These are phyloP conservation scores for Geopemphigus sp. DNA, from an alignment of 1,140 invertebrate species.

Conservation along the genomic window DNA sequence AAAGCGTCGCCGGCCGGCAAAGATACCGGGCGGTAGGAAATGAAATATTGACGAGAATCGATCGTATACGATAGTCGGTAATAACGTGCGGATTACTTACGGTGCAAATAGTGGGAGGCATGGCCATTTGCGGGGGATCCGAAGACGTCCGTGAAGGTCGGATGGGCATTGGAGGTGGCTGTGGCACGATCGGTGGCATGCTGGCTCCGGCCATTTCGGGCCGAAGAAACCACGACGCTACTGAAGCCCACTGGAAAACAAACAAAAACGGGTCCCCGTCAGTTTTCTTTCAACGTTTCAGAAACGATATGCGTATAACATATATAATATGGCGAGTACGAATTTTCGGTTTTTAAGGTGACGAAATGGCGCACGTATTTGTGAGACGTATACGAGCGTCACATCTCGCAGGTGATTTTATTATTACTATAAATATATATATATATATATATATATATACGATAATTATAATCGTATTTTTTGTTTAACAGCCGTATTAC, in stretches of 20 bases:
- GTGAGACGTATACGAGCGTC: too few species aligned
- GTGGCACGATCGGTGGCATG: conserved; percentile 49
- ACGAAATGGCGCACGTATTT: neutral
- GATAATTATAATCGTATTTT: conserved; percentile 1
- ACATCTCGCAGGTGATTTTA: too few species aligned
- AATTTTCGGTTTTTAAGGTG: neutral
- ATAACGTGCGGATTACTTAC: conserved; percentile 54
- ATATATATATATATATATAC: neutral
- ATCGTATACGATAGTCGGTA: too few species aligned
- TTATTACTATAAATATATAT: neutral
- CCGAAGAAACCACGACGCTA: conserved; percentile 58
- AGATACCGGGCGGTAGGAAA: neutral
- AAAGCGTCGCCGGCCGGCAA: too few species aligned
- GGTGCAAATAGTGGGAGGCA: conserved; percentile 57
- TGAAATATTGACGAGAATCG: conserved; percentile 8
- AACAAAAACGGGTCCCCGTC: conserved; percentile 47
- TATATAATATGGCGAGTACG: too few species aligned
- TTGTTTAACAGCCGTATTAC: neutral
- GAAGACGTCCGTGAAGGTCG: conserved; percentile 50
- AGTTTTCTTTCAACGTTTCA: neutral
- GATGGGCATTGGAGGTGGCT: conserved; percentile 50
- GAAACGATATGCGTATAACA: too few species aligned
- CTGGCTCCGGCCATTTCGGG: conserved; percentile 54
- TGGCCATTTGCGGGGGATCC: conserved; percentile 53
- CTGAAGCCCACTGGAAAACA: conserved; percentile 58